Evolutionary conservation across 2,888 invertebrate species (phyloP).

Genomic region (Ctenicera cuprea): DNA sequence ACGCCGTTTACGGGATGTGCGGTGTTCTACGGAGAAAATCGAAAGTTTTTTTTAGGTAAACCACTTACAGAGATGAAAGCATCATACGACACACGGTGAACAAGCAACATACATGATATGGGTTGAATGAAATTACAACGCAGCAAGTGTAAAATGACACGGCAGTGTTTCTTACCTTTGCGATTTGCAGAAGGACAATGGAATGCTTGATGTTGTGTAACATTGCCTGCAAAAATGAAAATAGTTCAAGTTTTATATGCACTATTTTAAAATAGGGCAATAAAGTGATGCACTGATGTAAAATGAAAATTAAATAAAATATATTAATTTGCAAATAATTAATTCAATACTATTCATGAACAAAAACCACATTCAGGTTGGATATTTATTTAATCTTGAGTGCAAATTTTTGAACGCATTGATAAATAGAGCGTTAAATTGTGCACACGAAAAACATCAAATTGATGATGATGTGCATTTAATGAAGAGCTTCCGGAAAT

Average conservation of each 20-base stretch:
- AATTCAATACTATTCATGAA: too few relatives aligned
- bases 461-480: too few relatives aligned
- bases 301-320: not conserved
- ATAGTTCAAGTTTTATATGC: slow-evolving; percentile 48
- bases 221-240: slow-evolving; percentile 83
- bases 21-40: slow-evolving; percentile 81
- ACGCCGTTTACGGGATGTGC: slow-evolving; percentile 94
- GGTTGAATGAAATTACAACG: not conserved
- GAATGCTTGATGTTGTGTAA: slow-evolving; percentile 98
- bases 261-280: slow-evolving; percentile 49
- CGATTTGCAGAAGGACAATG: slow-evolving; percentile 97
- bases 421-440: too few relatives aligned
- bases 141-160: not conserved
- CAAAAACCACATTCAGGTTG: too few relatives aligned
- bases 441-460: too few relatives aligned
- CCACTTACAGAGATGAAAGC: not conserved
- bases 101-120: not conserved
- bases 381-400: too few relatives aligned
- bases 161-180: slow-evolving; percentile 83
- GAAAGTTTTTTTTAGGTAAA: not conserved
- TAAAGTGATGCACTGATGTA: not conserved
- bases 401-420: too few relatives aligned
- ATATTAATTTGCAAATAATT: too few relatives aligned
- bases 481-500: too few relatives aligned
- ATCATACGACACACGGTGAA: not conserved